Evolutionary conservation across 1,140 invertebrate species (phyloP), one percentile per base, ranked within the genome.

Genomic region (Lasioglossum baleicum): DNA sequence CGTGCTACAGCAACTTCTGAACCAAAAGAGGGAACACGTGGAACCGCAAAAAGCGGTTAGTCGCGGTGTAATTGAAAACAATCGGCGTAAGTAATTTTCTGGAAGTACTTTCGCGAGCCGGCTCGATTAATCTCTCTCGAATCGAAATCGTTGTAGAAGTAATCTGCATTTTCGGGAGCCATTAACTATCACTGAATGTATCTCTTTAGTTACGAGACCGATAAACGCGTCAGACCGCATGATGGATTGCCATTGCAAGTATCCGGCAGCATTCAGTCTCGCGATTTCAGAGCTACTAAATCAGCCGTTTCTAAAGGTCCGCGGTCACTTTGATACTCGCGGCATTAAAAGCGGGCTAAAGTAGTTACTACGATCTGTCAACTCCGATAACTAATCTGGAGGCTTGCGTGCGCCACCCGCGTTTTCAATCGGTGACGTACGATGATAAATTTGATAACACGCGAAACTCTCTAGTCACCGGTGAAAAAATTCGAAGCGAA

Each of bases 361-460:
- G 75, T 74, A 53, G 70, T 71, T 48, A 70, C 42, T 56, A 60
- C 13, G 11, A 11, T 70, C 60, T 65, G 71, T 83, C 81, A 22
- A 44, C 81, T 48, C 20, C 63, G 58, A 72, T 82, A 76, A 84
- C 80, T 84, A 72, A 84, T 84, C 67, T 68, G 76, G 73, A n/a
- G 44, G 20, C 61, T 53, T 48, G 48, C 10, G 26, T 61, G 69
- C 35, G 48, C 61, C 58, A 48, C n/a, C n/a, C 68, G 8, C 20
- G 22, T 15, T 35, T 26, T 77, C 63, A 17, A 65, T 65, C 35
- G 35, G 7, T 40, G 20, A 5, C 2, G 8, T 20, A 2, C 7
- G 4, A 35, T 20, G 40, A 44, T 44, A 44, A 42, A 44, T 66
- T 66, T 10, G 8, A 66, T 66, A 22, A 2, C 10, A 6, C 64